Base-by-base conservation (phyloP, 2,113 vertebrate species). In the Tetraodon nigroviridis region DNA sequence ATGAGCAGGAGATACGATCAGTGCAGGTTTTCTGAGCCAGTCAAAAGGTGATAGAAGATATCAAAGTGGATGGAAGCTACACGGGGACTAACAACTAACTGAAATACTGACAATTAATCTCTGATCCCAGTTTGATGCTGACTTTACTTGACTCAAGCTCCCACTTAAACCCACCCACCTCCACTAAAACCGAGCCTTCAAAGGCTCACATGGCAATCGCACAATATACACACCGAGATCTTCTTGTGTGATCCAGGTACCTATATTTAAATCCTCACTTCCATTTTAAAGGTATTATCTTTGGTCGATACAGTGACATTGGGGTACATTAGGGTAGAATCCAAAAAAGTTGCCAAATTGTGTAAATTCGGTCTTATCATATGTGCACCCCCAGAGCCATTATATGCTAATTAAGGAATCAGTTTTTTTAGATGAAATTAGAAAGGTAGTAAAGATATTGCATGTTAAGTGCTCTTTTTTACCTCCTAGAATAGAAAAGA, bases 61-160 rank as follows among this genome's bases (percentile, higher is more conserved):
- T 79, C 71, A 76, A 75, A 78, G 71, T 55, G 61, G 71, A 73
- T 55, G 56, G 66, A 68, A 52, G 61, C 69, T 75, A 40, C 75
- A 79, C 49, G 53, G 57, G 58, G 58, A 73, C 65, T 50, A 77
- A 77, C 58, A 79, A 67, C n/a, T n/a, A n/a, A 75, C 72, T 61
- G 78, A 78, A 81, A 88, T 76, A 84, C 66, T 62, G 55, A 74
- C 74, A 85, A 82, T 85, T 85, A 80, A 86, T 80, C 74, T 66
- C 37, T 85, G 65, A 83, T 60, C 78, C 51, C 52, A 51, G 71
- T 66, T 67, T 76, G 67, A 68, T 18, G 51, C 70, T 52, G 42
- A 37, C 46, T 20, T 51, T 61, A 44, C 45, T 52, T 57, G 29
- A 42, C 67, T 66, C 50, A 64, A n/a, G 13, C 55, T 16, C 1